These are phyloP conservation scores for Metridium senile DNA, from an alignment of 92 coral and sea anemone species.

Conservation along the genomic window DNA sequence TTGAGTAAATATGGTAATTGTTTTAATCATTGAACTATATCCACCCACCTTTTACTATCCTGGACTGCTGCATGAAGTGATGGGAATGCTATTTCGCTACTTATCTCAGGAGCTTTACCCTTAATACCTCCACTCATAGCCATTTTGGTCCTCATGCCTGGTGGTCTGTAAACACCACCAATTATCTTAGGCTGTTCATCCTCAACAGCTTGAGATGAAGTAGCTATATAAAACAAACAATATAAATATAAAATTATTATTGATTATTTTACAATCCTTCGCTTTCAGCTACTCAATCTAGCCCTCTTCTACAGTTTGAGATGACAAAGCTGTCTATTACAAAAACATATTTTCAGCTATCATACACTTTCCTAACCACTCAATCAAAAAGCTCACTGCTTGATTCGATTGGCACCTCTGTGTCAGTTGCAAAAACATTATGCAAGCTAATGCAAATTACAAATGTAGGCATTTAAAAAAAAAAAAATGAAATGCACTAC, in stretches of 20 bases:
- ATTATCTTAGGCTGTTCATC: constrained; percentile 58
- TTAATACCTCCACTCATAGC: constrained; percentile 59
- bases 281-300: too few relatives aligned
- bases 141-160: constrained; percentile 72
- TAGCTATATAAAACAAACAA: constrained; percentile 9
- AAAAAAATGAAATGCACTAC: too few relatives aligned
- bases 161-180: constrained; percentile 69
- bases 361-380: too few relatives aligned
- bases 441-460: too few relatives aligned
- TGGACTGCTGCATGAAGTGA: constrained; percentile 81
- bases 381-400: too few relatives aligned
- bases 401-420: too few relatives aligned
- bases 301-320: too few relatives aligned
- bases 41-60: constrained; percentile 64
- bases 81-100: constrained; percentile 95
- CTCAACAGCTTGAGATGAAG: background rate
- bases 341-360: too few relatives aligned
- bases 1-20: background rate
- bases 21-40: background rate
- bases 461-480: too few relatives aligned
- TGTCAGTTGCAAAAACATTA: too few relatives aligned
- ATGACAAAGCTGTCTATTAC: too few relatives aligned
- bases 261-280: too few relatives aligned
- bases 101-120: constrained; percentile 88
- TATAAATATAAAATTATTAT: background rate